phyloP scores from a whole-genome alignment of 2,797 vertebrate genomes.

The Oreochromis grahami region DNA sequence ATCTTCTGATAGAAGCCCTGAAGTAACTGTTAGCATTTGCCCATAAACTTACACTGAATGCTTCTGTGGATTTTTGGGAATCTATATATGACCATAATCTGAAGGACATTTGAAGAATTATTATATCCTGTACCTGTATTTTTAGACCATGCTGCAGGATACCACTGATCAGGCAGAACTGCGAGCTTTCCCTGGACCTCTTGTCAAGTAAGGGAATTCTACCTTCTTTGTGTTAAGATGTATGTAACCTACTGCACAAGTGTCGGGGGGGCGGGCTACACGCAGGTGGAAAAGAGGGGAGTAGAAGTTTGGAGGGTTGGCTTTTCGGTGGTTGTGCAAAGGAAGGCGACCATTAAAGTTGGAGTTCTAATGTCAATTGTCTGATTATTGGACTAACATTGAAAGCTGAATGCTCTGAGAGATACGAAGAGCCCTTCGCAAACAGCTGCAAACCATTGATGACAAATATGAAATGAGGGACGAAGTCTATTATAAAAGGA shows the following conservation, averaged over 20 bases:
- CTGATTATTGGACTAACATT: neutral
- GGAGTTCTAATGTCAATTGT: neutral
- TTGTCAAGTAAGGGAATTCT: constrained; percentile 83
- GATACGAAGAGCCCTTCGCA: neutral
- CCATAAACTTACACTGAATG: neutral
- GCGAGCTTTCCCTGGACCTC: constrained; percentile 89
- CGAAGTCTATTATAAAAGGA: neutral
- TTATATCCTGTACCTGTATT: constrained; percentile 4
- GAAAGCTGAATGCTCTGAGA: neutral
- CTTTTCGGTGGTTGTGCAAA: neutral
- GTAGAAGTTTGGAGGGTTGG: neutral
- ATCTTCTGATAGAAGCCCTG: neutral
- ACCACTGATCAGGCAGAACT: constrained; percentile 87
- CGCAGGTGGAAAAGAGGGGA: neutral
- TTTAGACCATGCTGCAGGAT: constrained; percentile 88
- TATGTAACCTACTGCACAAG: neutral
- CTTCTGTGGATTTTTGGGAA: neutral
- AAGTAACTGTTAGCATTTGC: neutral
- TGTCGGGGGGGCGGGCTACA: neutral
- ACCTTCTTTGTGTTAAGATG: neutral
- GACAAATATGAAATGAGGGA: neutral
- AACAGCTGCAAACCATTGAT: neutral
- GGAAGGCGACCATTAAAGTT: neutral
- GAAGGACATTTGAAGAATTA: neutral
- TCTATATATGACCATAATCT: neutral